Conservation (phyloP, 2,797 vertebrate genomes). For the Melanitta fusca region DNA sequence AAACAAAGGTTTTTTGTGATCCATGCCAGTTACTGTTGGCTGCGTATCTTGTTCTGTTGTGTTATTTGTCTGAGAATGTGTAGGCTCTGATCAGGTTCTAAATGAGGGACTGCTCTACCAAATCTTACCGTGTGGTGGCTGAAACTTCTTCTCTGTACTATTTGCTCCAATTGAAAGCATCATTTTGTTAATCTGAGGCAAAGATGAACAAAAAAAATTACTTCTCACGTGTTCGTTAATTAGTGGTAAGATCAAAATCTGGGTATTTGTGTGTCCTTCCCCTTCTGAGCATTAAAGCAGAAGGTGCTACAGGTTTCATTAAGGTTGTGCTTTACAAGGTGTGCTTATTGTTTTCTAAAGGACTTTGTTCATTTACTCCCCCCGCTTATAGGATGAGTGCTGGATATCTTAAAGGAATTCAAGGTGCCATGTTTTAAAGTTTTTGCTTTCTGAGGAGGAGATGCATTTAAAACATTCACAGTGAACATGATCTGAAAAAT, state of each 20-base stretch:
- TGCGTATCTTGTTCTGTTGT: background rate
- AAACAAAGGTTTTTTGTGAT: background rate
- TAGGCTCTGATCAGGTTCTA: background rate
- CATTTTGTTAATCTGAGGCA: background rate
- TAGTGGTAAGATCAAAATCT: background rate
- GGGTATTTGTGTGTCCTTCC: background rate
- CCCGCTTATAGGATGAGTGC: background rate
- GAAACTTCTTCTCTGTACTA: background rate
- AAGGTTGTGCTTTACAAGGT: background rate
- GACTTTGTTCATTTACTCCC: background rate
- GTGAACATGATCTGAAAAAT: background rate
- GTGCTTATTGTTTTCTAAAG: background rate
- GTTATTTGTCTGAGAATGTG: background rate
- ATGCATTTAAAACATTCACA: background rate
- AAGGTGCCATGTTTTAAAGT: background rate
- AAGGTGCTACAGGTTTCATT: background rate
- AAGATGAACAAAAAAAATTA: background rate
- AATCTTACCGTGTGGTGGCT: background rate
- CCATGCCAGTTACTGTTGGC: background rate
- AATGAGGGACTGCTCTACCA: background rate
- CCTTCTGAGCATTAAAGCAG: background rate
- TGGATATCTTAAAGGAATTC: background rate
- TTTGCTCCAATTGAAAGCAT: background rate
- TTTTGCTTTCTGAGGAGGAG: background rate
- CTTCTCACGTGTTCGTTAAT: background rate